These are phyloP conservation scores for Choristoneura rosaceana DNA, from an alignment of 2,888 invertebrate genomes.

Conservation along the genomic window DNA sequence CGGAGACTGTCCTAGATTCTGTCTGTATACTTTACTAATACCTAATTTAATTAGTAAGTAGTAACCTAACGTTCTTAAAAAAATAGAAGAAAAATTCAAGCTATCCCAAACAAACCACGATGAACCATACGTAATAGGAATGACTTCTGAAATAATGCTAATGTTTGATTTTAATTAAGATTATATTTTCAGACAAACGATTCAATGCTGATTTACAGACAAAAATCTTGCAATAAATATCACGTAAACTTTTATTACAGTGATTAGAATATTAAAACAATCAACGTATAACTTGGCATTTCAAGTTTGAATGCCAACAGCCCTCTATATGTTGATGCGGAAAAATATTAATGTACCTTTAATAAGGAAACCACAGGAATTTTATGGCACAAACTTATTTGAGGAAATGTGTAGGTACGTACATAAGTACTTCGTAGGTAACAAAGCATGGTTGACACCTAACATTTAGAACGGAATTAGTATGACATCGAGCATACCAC, in stretches of 20 bases:
- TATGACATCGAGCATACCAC: too few relatives aligned
- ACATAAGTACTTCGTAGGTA: not conserved
- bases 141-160: not conserved
- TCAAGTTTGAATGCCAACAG: conserved; percentile 18
- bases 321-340: conserved; percentile 13
- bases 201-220: not conserved
- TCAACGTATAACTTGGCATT: conserved; percentile 12
- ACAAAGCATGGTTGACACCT: not conserved
- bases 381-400: conserved; percentile 17
- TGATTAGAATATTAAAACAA: conserved; percentile 3
- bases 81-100: too few relatives aligned
- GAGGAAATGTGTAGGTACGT: not conserved
- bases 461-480: not conserved
- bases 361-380: conserved; percentile 34
- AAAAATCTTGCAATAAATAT: not conserved
- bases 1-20: too few relatives aligned
- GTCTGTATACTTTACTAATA: too few relatives aligned
- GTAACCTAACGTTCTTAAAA: too few relatives aligned
- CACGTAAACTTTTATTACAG: not conserved
- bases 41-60: too few relatives aligned
- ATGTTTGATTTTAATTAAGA: not conserved
- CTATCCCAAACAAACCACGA: too few relatives aligned
- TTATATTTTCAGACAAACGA: not conserved
- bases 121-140: not conserved
- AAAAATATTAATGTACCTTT: conserved; percentile 17